A percentile compares a stretch with the other conserved stretches of the same genome.
phyloP scores from a whole-genome alignment of 2,888 invertebrate species.

The Amblyteles armatorius region DNA sequence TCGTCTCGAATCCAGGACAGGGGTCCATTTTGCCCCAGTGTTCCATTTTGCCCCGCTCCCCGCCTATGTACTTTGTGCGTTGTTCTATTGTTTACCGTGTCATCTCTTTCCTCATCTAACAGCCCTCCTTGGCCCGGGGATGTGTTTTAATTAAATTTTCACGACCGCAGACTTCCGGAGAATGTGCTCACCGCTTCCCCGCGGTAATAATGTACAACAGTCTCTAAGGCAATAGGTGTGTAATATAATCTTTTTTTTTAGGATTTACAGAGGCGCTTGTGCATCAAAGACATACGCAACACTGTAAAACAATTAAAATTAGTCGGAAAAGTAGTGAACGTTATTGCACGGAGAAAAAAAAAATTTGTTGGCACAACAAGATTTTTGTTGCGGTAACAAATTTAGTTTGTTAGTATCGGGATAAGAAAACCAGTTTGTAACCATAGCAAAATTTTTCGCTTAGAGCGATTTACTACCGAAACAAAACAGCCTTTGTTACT shows the following conservation, averaged over 20 bases:
- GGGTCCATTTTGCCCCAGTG: too few species aligned
- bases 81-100: neutral
- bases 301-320: too few species aligned
- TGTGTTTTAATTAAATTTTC: constrained; percentile 80
- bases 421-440: too few species aligned
- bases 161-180: constrained; percentile 70
- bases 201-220: constrained; percentile 61
- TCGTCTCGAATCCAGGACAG: too few species aligned
- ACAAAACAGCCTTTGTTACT: too few species aligned
- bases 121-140: constrained; percentile 44
- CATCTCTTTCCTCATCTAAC: constrained; percentile 9
- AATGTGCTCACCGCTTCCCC: constrained; percentile 56
- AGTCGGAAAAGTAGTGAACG: too few species aligned
- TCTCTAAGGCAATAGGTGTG: constrained; percentile 31
- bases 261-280: neutral
- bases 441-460: too few species aligned
- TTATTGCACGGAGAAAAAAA: too few species aligned
- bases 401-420: too few species aligned
- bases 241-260: constrained; percentile 42
- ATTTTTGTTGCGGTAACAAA: too few species aligned
- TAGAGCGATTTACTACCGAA: too few species aligned
- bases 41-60: neutral
- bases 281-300: neutral
- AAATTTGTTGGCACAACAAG: too few species aligned
- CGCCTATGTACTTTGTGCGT: constrained; percentile 13